Conservation (phyloP, 2,888 invertebrate genomes). For the Hyles lineata region DNA sequence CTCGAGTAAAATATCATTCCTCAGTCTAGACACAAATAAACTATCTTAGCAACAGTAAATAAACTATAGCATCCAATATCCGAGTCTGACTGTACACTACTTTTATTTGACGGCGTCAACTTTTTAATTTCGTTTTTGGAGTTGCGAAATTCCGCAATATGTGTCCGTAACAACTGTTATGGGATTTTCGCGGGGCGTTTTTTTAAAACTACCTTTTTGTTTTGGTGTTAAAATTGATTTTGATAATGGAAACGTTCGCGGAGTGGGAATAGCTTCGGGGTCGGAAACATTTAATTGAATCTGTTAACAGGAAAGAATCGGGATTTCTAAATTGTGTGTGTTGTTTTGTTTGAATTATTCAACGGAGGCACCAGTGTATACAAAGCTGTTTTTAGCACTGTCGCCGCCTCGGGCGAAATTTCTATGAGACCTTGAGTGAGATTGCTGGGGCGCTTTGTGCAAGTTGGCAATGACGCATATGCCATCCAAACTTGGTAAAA, state of each 20-base stretch:
- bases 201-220: constrained; percentile 11
- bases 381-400: no score
- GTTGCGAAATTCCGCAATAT: constrained; percentile 54
- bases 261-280: background rate
- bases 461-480: no score
- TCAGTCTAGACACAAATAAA: no score
- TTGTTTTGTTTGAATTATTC: no score
- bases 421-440: no score
- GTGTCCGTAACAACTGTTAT: constrained; percentile 43
- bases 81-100: constrained; percentile 35
- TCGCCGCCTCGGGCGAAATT: no score
- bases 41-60: background rate
- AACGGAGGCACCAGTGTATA: no score
- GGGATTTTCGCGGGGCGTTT: constrained; percentile 32
- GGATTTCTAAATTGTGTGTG: no score
- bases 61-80: background rate
- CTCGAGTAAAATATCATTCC: no score
- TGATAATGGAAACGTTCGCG: constrained; percentile 12
- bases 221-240: constrained; percentile 40
- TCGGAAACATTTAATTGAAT: background rate
- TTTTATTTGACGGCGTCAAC: constrained; percentile 54
- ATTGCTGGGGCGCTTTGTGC: no score
- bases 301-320: background rate
- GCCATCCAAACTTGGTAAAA: no score
- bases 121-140: constrained; percentile 62